Evolutionary conservation across 2,797 vertebrate species (phyloP).

Genomic region (Rhinogobio ventralis): DNA sequence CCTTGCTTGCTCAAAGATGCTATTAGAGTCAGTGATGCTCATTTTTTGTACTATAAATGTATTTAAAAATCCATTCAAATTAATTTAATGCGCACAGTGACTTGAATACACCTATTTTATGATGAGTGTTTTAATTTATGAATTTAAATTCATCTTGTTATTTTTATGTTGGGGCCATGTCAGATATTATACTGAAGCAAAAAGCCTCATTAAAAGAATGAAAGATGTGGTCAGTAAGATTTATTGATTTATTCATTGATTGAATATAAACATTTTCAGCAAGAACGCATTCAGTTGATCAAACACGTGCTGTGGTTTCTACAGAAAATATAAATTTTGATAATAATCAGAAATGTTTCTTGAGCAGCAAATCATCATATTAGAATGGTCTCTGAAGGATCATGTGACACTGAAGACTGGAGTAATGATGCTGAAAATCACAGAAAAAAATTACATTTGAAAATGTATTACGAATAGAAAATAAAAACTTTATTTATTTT

Average conservation of each 20-base stretch:
- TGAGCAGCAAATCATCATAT: not conserved
- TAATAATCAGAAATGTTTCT: not conserved
- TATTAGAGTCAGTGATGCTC: too few relatives aligned
- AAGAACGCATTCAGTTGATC: not conserved
- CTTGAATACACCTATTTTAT: not conserved
- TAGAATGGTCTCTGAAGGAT: not conserved
- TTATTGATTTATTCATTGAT: not conserved
- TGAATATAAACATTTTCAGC: not conserved
- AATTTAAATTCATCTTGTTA: not conserved
- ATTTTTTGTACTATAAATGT: not conserved
- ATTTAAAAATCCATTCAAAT: not conserved
- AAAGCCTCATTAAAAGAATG: not conserved
- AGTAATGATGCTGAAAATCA: not conserved
- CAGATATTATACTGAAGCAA: not conserved
- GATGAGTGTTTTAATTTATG: not conserved
- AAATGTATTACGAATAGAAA: too few relatives aligned
- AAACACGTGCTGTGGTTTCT: not conserved
- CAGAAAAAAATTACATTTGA: too few relatives aligned
- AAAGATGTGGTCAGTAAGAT: not conserved
- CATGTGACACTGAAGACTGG: constrained; percentile 6
- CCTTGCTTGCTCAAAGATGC: not conserved
- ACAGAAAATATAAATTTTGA: not conserved
- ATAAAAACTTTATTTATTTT: too few relatives aligned
- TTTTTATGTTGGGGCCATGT: not conserved
- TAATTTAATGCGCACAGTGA: not conserved